phyloP scores from a whole-genome alignment of 2,888 invertebrate species.

The Nineta flava region DNA sequence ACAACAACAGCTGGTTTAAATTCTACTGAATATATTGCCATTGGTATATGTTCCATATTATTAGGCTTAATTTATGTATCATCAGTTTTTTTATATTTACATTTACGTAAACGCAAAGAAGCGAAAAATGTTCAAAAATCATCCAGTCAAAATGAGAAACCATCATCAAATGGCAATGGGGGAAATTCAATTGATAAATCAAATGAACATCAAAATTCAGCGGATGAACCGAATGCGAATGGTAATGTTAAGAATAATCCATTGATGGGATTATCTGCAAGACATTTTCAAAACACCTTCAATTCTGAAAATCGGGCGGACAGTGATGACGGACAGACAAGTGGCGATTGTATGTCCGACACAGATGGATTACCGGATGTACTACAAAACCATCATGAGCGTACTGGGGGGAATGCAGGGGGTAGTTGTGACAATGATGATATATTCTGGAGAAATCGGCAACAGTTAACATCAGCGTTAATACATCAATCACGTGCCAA shows the following conservation, averaged over 20 bases:
- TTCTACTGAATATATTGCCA: constrained; percentile 64
- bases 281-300: constrained; percentile 35
- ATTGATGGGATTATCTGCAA: constrained; percentile 35
- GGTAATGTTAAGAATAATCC: constrained; percentile 70
- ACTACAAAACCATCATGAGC: constrained; percentile 22
- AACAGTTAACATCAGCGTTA: constrained; percentile 50
- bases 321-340: constrained; percentile 18
- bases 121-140: constrained; percentile 12
- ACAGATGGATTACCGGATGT: constrained; percentile 39
- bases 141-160: constrained; percentile 19
- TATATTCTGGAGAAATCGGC: too few species aligned
- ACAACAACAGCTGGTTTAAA: constrained; percentile 43
- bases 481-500: constrained; percentile 41
- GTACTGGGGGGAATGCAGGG: constrained; percentile 16
- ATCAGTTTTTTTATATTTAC: constrained; percentile 68
- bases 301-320: constrained; percentile 30
- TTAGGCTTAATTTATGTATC: constrained; percentile 77
- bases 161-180: neutral
- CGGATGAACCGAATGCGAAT: too few species aligned
- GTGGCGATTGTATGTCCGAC: constrained; percentile 48
- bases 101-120: constrained; percentile 48
- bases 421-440: constrained; percentile 8
- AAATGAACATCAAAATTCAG: constrained; percentile 19
- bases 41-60: constrained; percentile 68
- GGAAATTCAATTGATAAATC: neutral